Conservation (phyloP, 2,797 vertebrate species). For the Molothrus aeneus region DNA sequence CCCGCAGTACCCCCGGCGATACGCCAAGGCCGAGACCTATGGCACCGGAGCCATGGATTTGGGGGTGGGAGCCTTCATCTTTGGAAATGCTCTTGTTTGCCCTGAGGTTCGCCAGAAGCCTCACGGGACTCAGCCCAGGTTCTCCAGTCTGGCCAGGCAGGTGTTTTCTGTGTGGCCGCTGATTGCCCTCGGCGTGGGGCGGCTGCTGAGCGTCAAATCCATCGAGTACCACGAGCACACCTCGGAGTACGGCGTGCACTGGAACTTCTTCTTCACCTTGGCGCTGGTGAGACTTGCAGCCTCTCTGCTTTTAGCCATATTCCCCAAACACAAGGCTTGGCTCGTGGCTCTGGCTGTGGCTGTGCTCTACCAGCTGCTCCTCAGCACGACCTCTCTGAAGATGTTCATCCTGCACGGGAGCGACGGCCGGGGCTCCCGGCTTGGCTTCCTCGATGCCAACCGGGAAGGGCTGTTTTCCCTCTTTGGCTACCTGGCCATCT, state of each 20-base stretch:
- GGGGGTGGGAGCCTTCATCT: slow-evolving; percentile 90
- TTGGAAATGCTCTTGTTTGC: slow-evolving; percentile 89
- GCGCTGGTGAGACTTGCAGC: slow-evolving; percentile 84
- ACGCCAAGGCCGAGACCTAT: slow-evolving; percentile 94
- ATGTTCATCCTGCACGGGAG: slow-evolving; percentile 82
- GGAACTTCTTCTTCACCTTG: slow-evolving; percentile 98
- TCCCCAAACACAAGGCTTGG: slow-evolving; percentile 81
- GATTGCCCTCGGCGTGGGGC: slow-evolving; percentile 83
- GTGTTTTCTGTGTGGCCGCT: slow-evolving; percentile 85
- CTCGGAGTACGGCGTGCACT: slow-evolving; percentile 93
- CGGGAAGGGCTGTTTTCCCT: slow-evolving; percentile 91
- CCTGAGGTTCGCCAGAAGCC: slow-evolving; percentile 86
- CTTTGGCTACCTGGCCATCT: slow-evolving; percentile 86
- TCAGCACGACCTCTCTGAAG: slow-evolving; percentile 85
- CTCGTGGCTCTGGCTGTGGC: slow-evolving; percentile 78
- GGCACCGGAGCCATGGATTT: slow-evolving; percentile 97
- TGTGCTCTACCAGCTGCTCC: slow-evolving; percentile 81
- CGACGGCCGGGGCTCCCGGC: slow-evolving; percentile 75
- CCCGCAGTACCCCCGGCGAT: slow-evolving; percentile 88
- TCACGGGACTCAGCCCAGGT: slow-evolving; percentile 43
- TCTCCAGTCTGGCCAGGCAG: slow-evolving; percentile 78
- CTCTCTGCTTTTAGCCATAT: slow-evolving; percentile 80
- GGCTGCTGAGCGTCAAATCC: slow-evolving; percentile 86
- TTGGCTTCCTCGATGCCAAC: slow-evolving; percentile 88
- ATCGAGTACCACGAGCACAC: slow-evolving; percentile 90